These are phyloP conservation scores for Drosophila demipolita DNA, from an alignment of 2,888 invertebrate genomes.

Conservation along the genomic window DNA sequence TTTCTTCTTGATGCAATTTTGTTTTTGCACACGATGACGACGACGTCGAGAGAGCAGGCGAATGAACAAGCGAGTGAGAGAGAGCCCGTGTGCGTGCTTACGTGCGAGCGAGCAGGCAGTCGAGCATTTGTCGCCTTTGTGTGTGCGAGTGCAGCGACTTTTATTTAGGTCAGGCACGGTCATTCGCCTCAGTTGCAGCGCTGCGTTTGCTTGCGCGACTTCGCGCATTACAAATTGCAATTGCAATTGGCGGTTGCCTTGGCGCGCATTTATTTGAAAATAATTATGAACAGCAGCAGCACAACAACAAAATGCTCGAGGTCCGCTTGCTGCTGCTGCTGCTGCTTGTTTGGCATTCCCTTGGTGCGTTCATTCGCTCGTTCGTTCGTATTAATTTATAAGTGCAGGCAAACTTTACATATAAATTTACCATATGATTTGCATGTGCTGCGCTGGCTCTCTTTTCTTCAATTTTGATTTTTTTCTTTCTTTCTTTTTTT, in stretches of 20 bases:
- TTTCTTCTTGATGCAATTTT: constrained; percentile 56
- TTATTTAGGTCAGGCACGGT: constrained; percentile 89
- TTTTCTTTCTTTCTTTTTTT: background rate
- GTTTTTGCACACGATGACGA: constrained; percentile 68
- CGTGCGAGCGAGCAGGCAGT: constrained; percentile 17
- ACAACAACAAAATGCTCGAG: constrained; percentile 30
- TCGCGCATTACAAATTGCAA: constrained; percentile 34
- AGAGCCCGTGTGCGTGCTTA: constrained; percentile 1
- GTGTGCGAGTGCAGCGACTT: constrained; percentile 87
- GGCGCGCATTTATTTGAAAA: constrained; percentile 78
- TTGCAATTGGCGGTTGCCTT: constrained; percentile 68
- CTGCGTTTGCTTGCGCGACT: constrained; percentile 9
- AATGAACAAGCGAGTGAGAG: constrained; percentile 5
- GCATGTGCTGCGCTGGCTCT: background rate
- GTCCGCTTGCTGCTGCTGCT: constrained; percentile 12
- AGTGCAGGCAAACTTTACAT: constrained; percentile 15
- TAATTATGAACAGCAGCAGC: constrained; percentile 58
- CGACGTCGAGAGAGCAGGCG: constrained; percentile 13
- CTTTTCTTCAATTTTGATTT: background rate
- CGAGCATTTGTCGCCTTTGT: constrained; percentile 53
- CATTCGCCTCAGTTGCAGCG: constrained; percentile 83
- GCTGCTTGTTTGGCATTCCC: constrained; percentile 47
- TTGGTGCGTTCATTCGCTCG: constrained; percentile 35
- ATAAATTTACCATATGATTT: background rate
- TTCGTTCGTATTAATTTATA: constrained; percentile 11